phyloP scores from a whole-genome alignment of 2,888 invertebrate species.

The Microchrysa polita region DNA sequence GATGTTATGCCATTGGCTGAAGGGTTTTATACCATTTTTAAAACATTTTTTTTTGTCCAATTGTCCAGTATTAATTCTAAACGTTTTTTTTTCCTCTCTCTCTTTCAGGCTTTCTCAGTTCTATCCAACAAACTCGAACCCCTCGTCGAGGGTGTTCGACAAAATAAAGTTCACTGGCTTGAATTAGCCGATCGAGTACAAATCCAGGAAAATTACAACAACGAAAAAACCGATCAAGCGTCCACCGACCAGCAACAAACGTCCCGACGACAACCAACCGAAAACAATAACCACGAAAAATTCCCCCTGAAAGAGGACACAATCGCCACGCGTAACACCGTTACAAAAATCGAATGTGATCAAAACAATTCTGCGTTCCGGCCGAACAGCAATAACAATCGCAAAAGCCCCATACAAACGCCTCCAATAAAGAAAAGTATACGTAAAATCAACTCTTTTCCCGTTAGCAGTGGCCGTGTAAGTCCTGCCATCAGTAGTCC shows the following conservation, averaged over 20 bases:
- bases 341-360: slow-evolving; percentile 20
- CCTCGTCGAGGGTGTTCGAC: slow-evolving; percentile 82
- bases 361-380: not conserved
- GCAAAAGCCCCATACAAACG: slow-evolving; percentile 27
- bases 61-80: too few relatives aligned
- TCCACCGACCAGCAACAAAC: not conserved
- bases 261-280: not conserved
- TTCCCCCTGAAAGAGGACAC: slow-evolving; percentile 15
- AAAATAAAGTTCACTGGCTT: slow-evolving; percentile 87
- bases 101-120: slow-evolving; percentile 79
- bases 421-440: slow-evolving; percentile 39
- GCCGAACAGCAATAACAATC: slow-evolving; percentile 32
- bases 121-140: slow-evolving; percentile 83
- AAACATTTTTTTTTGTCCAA: too few relatives aligned
- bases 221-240: slow-evolving; percentile 21
- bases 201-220: slow-evolving; percentile 17
- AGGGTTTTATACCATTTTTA: too few relatives aligned
- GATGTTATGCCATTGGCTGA: too few relatives aligned
- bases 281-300: slow-evolving; percentile 29
- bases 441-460: slow-evolving; percentile 42
- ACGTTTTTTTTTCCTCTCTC: too few relatives aligned
- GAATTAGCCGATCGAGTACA: slow-evolving; percentile 70
- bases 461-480: slow-evolving; percentile 5
- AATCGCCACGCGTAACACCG: not conserved
- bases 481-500: too few relatives aligned